Base-by-base conservation (phyloP, 2,888 invertebrate species). In the Eristalis tenax region DNA sequence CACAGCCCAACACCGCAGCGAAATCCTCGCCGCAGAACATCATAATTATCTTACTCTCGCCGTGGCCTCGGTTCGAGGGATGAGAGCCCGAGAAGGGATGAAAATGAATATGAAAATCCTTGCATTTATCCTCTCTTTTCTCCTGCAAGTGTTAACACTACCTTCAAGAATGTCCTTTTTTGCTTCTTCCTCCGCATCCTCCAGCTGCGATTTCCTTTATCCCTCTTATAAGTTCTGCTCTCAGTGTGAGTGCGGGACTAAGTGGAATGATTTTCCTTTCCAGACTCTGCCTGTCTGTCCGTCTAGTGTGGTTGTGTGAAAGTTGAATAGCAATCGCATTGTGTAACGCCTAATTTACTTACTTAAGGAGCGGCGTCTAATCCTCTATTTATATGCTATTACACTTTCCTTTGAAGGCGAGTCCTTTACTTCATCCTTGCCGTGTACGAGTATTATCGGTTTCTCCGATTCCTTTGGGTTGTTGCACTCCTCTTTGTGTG, bases 311-410 rank as follows among this genome's bases (percentile, higher is more conserved):
- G 32, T 11, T 50, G 56, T 50, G 59, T 38, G 40, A 8, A 32
- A 22, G 40, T 83, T 69, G 61, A 61, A 79, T 68, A 70, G 70
- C 65, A 84, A 84, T 75, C 75, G 70, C 85, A 81, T 81, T 81
- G 85, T 85, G 76, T 84, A 71, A 76, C 81, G 81, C 75, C 81
- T 85, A 85, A 85, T 85, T 85, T 85, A 85, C 85, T 85, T 81
- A 81, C 76, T 80, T 85, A 70, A 73, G 70, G 81, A 68, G 71
- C 74, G 76, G 76, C 76, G 68, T 76, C 43, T 85, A 85, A 85
- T 85, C 85, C 77, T 68, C 81, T 85, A 85, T 85, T 85, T 77
- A 77, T 71, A 73, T 76, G 76, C 75, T 81, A 81, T 85, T 85
- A 85, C 76, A 71, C 64, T 63, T 85, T 81, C 75, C 80, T 84